phyloP scores from a whole-genome alignment of 1,140 invertebrate species.

The Bombus affinis region DNA sequence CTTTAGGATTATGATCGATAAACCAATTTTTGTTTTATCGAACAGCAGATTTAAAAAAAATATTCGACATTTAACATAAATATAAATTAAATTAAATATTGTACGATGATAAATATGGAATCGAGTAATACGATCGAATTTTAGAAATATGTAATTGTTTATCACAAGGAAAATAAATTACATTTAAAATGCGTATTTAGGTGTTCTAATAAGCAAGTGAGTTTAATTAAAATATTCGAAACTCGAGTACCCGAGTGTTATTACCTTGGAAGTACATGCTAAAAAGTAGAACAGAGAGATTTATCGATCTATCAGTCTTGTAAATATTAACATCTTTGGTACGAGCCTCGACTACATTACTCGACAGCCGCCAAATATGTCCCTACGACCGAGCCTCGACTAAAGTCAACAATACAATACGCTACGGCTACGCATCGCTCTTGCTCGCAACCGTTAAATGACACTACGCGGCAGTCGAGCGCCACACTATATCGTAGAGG shows the following conservation, averaged over 20 bases:
- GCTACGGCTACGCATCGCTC: no score
- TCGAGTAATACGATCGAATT: not conserved
- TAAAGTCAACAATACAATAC: no score
- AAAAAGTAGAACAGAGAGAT: not conserved
- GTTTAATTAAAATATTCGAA: not conserved
- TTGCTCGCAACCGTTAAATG: no score
- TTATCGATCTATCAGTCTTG: not conserved
- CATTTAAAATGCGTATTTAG: not conserved
- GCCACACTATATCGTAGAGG: no score
- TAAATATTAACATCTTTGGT: no score
- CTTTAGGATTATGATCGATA: not conserved
- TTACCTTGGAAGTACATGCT: no score
- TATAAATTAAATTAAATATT: not conserved
- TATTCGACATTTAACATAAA: not conserved
- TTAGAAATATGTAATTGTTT: not conserved
- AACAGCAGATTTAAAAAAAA: not conserved
- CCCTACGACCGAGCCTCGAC: no score
- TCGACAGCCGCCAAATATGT: no score
- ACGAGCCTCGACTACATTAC: no score
- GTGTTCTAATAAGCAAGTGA: not conserved
- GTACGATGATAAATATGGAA: not conserved
- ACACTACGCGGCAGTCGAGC: no score
- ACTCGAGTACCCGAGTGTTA: not conserved
- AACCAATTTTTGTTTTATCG: not conserved
- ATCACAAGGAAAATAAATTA: not conserved